Conservation (phyloP, 2,113 vertebrate species). For the Macrotis lagotis region DNA sequence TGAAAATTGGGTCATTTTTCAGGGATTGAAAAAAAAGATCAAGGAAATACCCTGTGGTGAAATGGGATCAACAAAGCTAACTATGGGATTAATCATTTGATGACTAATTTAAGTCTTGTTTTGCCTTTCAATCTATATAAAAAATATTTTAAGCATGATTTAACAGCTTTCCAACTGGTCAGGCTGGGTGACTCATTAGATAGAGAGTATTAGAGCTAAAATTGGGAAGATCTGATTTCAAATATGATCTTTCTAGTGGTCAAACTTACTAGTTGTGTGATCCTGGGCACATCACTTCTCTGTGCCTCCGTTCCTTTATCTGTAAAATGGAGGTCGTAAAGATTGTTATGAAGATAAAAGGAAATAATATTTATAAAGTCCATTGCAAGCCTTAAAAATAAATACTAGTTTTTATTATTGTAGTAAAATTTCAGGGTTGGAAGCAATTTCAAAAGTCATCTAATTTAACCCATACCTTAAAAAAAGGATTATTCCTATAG, state of each 20-base stretch:
- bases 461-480: not conserved
- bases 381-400: not conserved
- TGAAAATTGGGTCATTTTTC: not conserved
- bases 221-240: not conserved
- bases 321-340: not conserved
- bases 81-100: not conserved
- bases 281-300: not conserved
- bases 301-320: not conserved
- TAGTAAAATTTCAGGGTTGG: not conserved
- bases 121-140: not conserved
- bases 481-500: not conserved
- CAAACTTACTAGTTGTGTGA: not conserved
- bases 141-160: not conserved
- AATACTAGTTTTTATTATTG: not conserved
- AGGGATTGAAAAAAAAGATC: not conserved
- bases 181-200: not conserved
- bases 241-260: no score
- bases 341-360: not conserved
- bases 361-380: not conserved
- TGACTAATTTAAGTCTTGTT: not conserved
- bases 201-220: not conserved
- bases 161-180: not conserved
- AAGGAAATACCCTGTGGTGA: not conserved
- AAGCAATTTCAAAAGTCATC: not conserved
- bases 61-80: not conserved